phyloP scores from a whole-genome alignment of 2,113 vertebrate genomes.

The Pandion haliaetus region DNA sequence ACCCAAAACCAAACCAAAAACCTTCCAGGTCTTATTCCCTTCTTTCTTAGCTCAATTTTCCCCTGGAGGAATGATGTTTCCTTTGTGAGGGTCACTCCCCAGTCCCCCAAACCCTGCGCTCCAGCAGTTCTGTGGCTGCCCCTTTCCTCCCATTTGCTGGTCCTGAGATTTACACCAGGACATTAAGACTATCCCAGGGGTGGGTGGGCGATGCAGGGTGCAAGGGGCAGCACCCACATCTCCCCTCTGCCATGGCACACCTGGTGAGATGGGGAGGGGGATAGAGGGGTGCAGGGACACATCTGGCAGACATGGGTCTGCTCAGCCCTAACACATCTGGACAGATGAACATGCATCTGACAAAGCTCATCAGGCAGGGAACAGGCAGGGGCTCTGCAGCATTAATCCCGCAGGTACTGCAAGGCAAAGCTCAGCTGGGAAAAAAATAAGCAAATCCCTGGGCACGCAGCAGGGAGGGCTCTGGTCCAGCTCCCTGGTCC shows the following conservation, averaged over 20 bases:
- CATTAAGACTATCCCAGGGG: accelerated
- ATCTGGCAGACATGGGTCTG: neutral
- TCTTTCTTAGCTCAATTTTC: neutral
- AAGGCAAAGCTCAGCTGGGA: neutral
- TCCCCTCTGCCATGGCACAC: accelerated
- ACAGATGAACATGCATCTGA: neutral
- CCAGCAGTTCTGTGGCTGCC: too few relatives aligned
- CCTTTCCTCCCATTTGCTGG: too few relatives aligned
- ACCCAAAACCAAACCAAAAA: neutral
- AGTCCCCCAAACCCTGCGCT: neutral
- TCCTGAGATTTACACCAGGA: neutral
- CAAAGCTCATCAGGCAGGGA: neutral
- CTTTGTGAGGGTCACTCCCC: neutral
- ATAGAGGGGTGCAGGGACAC: neutral
- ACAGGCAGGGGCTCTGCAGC: neutral
- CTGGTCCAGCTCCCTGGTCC: accelerated
- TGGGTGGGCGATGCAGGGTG: accelerated
- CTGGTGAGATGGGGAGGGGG: accelerated
- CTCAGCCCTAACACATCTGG: neutral
- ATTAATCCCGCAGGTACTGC: accelerated
- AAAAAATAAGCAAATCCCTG: neutral
- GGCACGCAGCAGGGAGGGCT: accelerated
- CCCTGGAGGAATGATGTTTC: neutral
- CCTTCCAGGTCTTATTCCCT: neutral
- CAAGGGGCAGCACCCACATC: accelerated